Evolutionary conservation across 2,888 invertebrate genomes (phyloP).

Genomic region (Acanthopleura granulata): DNA sequence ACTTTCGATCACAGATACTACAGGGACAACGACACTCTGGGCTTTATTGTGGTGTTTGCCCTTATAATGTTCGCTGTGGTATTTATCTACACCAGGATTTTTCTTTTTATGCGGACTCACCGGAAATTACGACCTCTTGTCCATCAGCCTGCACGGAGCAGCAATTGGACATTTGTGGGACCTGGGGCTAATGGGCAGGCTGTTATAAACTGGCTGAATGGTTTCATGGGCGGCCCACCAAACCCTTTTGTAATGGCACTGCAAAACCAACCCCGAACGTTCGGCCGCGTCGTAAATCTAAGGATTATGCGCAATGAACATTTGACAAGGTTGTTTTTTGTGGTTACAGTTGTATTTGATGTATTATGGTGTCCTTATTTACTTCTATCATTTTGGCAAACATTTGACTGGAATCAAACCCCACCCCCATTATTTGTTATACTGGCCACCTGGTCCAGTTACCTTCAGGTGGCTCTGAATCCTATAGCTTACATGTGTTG

Average conservation of each 20-base stretch:
- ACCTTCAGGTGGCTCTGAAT: constrained; percentile 54
- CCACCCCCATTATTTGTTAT: constrained; percentile 42
- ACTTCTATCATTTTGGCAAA: constrained; percentile 49
- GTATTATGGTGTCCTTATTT: constrained; percentile 56
- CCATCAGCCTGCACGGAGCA: constrained; percentile 57
- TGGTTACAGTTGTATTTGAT: constrained; percentile 48
- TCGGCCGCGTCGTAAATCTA: constrained; percentile 53
- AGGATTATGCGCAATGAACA: constrained; percentile 56
- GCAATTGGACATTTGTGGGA: constrained; percentile 63
- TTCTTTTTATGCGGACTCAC: constrained; percentile 54
- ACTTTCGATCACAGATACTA: constrained; percentile 56
- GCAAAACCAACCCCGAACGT: constrained; percentile 40
- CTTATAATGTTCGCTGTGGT: constrained; percentile 44
- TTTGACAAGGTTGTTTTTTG: constrained; percentile 54
- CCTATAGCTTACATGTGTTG: constrained; percentile 50
- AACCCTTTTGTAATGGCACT: constrained; percentile 41
- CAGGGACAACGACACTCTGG: constrained; percentile 59
- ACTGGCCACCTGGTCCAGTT: constrained; percentile 53
- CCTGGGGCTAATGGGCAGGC: constrained; percentile 60
- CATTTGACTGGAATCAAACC: constrained; percentile 38
- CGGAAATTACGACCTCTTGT: constrained; percentile 59
- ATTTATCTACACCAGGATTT: constrained; percentile 56
- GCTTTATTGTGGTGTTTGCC: constrained; percentile 56
- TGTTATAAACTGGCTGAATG: constrained; percentile 57
- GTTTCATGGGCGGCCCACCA: constrained; percentile 48